These are phyloP conservation scores for Leucoma salicis DNA, from an alignment of 2,888 invertebrate genomes.

Conservation along the genomic window DNA sequence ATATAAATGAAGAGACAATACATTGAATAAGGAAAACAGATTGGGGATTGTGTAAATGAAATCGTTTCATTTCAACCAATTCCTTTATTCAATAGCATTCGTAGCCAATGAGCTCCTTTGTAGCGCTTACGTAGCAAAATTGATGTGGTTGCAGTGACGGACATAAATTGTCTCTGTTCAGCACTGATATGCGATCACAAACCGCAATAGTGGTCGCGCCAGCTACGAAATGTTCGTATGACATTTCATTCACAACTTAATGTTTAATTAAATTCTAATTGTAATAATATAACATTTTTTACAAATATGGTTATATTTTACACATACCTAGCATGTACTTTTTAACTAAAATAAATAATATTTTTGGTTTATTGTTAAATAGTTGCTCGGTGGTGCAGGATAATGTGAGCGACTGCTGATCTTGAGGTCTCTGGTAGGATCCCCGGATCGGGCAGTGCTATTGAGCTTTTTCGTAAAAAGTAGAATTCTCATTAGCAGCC, in stretches of 20 bases:
- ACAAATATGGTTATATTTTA: no score
- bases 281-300: not conserved
- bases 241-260: not conserved
- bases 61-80: not conserved
- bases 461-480: no score
- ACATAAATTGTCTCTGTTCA: constrained; percentile 45
- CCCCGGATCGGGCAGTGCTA: no score
- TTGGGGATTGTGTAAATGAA: not conserved
- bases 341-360: no score
- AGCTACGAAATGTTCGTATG: not conserved
- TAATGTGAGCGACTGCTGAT: no score
- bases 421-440: no score
- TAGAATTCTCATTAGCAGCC: no score
- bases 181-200: constrained; percentile 36
- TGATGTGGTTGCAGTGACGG: constrained; percentile 42
- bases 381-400: no score
- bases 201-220: constrained; percentile 42
- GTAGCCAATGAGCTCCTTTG: constrained; percentile 23
- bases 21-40: no score
- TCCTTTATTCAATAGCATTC: constrained; percentile 10
- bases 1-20: no score
- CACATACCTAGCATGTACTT: no score
- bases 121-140: constrained; percentile 31
- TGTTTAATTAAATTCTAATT: not conserved
- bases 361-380: no score